Conservation (phyloP, 37 sponge, comb jelly and placozoan genomes). For the Diacarnus erythraeanus region DNA sequence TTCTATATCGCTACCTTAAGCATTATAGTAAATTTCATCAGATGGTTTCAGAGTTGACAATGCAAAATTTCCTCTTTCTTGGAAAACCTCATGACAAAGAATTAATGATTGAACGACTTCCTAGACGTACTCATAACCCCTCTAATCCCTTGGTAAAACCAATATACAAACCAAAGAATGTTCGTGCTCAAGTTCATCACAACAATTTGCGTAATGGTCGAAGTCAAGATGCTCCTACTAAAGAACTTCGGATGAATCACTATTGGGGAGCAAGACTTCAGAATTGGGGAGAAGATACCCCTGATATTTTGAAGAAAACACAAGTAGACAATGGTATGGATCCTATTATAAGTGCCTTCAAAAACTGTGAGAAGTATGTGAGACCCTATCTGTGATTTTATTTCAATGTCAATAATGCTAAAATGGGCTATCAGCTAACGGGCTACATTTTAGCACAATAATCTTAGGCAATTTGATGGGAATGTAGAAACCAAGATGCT, state of each 20-base stretch:
- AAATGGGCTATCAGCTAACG: no score
- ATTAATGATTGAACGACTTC: constrained; percentile 52
- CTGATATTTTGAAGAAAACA: constrained; percentile 47
- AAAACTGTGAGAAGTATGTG: constrained; percentile 19
- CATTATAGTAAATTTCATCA: constrained; percentile 23
- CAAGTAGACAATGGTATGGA: constrained; percentile 46
- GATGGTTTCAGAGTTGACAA: constrained; percentile 48
- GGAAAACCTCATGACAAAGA: constrained; percentile 44
- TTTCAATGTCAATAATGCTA: no score
- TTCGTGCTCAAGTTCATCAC: constrained; percentile 61
- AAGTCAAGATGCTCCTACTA: constrained; percentile 23
- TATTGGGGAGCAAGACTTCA: constrained; percentile 85
- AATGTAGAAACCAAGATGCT: no score
- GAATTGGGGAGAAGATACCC: constrained; percentile 80
- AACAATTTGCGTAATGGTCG: constrained; percentile 28
- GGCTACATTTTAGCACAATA: no score
- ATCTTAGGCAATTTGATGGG: no score
- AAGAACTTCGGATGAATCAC: constrained; percentile 71
- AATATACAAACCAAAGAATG: constrained; percentile 50
- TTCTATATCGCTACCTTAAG: constrained; percentile 51
- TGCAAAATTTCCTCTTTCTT: constrained; percentile 71
- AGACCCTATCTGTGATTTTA: constrained; percentile 9
- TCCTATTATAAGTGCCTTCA: constrained; percentile 41
- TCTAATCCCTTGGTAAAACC: constrained; percentile 72
- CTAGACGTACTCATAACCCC: constrained; percentile 48